These are phyloP conservation scores for Agelaius tricolor DNA, from an alignment of 2,113 vertebrate species.

Conservation along the genomic window DNA sequence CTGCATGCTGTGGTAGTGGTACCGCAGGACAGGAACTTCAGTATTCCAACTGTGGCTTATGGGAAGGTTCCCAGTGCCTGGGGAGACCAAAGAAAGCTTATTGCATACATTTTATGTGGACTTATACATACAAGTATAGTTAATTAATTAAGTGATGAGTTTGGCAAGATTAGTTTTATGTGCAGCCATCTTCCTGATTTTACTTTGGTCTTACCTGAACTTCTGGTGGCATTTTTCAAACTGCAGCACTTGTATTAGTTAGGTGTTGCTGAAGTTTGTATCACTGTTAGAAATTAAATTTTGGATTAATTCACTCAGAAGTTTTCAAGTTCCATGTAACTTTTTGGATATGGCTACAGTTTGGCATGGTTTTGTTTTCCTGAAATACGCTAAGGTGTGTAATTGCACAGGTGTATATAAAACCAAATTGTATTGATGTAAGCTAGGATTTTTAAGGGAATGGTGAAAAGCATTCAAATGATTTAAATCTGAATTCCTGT, in stretches of 20 bases:
- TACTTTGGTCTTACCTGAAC: not conserved
- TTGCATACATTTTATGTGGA: not conserved
- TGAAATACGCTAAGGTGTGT: not conserved
- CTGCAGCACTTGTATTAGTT: not conserved
- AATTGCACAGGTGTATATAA: not conserved
- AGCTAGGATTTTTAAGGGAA: not conserved
- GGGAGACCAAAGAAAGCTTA: not conserved
- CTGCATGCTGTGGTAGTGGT: not conserved
- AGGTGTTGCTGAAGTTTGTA: not conserved
- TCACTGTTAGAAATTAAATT: not conserved
- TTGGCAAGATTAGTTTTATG: not conserved
- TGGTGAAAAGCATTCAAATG: not conserved
- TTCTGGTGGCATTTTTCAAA: not conserved
- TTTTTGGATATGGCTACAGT: not conserved
- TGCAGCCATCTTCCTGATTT: not conserved
- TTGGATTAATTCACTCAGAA: not conserved
- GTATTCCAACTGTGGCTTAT: not conserved
- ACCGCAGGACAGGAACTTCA: not conserved
- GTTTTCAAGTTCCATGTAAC: not conserved
- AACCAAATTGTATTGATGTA: not conserved
- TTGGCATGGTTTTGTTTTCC: not conserved
- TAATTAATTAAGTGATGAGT: not conserved
- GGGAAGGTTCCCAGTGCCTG: not conserved
- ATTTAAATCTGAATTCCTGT: not conserved
- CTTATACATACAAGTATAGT: not conserved